These are phyloP conservation scores for Saguinus midas DNA, from an alignment of 2,113 vertebrate species.

Conservation along the genomic window DNA sequence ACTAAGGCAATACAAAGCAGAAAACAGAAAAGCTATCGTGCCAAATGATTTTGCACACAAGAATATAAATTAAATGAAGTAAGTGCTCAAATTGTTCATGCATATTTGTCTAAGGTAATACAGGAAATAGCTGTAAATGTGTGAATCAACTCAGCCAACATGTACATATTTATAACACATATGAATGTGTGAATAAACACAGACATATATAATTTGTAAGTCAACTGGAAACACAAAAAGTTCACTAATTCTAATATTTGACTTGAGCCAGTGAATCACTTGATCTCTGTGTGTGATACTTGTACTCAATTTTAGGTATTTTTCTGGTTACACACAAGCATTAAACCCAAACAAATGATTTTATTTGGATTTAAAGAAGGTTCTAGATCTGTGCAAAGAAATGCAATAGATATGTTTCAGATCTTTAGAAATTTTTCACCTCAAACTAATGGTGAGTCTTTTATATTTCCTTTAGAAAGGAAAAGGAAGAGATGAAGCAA, in stretches of 20 bases:
- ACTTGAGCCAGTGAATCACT: neutral
- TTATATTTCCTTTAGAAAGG: conserved; percentile 1
- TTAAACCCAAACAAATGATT: conserved; percentile 11
- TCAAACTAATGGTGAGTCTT: neutral
- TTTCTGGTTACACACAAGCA: neutral
- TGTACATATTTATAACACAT: neutral
- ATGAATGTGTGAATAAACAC: neutral
- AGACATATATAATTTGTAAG: neutral
- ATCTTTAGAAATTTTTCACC: neutral
- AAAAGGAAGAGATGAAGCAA: neutral
- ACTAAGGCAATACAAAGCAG: neutral
- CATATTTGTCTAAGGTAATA: neutral
- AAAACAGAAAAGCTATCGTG: neutral
- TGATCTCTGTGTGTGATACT: neutral
- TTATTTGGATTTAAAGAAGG: conserved; percentile 1
- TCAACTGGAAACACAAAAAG: neutral
- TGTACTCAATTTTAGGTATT: neutral
- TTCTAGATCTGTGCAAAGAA: neutral
- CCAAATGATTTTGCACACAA: neutral
- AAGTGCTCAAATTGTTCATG: neutral
- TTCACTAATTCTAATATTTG: neutral
- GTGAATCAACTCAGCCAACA: neutral
- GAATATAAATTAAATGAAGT: neutral
- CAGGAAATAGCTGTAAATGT: neutral
- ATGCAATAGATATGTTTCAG: neutral